phyloP scores from a whole-genome alignment of 2,888 invertebrate species.

The Luperina nickerlii region DNA sequence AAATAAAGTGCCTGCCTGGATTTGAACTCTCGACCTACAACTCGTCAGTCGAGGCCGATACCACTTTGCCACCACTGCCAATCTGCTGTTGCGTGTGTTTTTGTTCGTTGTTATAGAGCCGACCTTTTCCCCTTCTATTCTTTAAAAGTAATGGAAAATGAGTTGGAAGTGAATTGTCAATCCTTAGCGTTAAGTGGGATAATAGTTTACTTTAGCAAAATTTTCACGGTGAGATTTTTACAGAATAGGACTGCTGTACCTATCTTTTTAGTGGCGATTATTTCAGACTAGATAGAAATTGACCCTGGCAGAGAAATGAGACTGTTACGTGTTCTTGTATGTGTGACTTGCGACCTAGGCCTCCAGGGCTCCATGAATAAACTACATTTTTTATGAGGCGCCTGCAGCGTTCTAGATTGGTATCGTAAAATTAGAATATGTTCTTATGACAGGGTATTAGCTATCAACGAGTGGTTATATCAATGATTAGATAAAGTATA shows the following conservation, averaged over 20 bases:
- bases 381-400: constrained; percentile 20
- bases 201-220: no score
- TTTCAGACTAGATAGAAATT: neutral
- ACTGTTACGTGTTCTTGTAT: neutral
- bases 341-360: constrained; percentile 39
- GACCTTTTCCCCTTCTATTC: neutral
- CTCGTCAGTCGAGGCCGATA: no score
- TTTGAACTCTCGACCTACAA: no score
- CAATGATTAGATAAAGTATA: neutral
- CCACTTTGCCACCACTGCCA: no score
- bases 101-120: neutral
- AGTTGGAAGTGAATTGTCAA: neutral
- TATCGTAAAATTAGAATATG: constrained; percentile 22
- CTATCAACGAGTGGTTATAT: neutral
- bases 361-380: constrained; percentile 24
- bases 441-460: neutral
- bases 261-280: neutral
- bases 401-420: constrained; percentile 34
- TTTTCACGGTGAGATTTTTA: neutral
- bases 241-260: neutral
- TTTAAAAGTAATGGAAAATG: no score
- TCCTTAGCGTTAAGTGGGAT: no score
- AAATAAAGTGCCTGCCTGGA: no score
- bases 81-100: neutral
- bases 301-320: constrained; percentile 50